These are phyloP conservation scores for Hemicordylus capensis DNA, from an alignment of 2,113 vertebrate species.

Conservation along the genomic window DNA sequence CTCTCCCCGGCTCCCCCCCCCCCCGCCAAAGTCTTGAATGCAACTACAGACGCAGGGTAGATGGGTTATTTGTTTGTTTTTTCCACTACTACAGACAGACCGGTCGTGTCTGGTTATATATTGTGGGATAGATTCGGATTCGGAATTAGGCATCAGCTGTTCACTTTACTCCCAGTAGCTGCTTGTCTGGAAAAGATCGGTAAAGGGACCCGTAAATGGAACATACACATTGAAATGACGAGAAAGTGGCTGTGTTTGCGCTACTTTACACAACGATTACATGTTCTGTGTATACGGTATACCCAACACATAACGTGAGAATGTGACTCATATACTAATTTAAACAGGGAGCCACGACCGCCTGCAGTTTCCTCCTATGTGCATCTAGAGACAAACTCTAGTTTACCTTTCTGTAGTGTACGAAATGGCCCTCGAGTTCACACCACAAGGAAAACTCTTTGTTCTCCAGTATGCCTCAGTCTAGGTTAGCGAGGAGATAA, in stretches of 20 bases:
- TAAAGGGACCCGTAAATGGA: not conserved
- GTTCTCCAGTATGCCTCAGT: not conserved
- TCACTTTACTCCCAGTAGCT: not conserved
- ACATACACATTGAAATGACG: not conserved
- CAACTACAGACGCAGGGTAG: not conserved
- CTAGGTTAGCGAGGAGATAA: not conserved
- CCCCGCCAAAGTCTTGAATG: not conserved
- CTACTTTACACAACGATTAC: not conserved
- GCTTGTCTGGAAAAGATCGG: not conserved
- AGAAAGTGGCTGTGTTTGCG: not conserved
- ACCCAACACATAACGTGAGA: too few relatives aligned
- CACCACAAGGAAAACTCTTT: not conserved
- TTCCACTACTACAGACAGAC: not conserved
- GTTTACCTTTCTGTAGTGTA: not conserved
- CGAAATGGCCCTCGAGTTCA: not conserved
- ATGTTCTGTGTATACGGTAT: too few relatives aligned
- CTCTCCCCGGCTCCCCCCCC: not conserved
- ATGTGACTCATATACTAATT: not conserved
- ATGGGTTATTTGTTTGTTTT: not conserved
- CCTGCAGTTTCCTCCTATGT: not conserved
- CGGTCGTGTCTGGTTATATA: not conserved
- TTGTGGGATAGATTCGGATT: not conserved
- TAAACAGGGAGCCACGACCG: not conserved
- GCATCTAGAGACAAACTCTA: not conserved
- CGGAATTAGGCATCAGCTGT: not conserved